Evolutionary conservation across 1,140 invertebrate species (phyloP), one percentile per base, ranked within the genome.

Genomic region (Trinorchestia longiramus): DNA sequence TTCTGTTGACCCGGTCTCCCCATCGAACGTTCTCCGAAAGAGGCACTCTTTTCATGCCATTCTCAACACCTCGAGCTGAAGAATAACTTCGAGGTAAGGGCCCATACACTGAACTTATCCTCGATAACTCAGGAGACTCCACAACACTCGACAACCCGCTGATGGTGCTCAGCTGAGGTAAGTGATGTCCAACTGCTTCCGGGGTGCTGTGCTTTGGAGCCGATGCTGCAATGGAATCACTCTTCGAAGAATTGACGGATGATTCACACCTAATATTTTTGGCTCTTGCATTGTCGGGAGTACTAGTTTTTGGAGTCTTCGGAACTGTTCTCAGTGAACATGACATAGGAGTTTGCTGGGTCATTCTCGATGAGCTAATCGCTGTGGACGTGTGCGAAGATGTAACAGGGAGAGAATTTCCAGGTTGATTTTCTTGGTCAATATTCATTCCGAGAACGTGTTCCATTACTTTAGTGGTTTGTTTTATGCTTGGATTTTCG

Each of bases 81-180:
- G 92, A 94, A 43, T 94, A 94, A 28, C 15, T 45, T 47, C 92
- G 43, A 6, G 92, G 92, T 43, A 94, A 47, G 17, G 43, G 92
- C 8, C 92, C 92, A 44, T 94, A 94, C 19, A 19, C 36, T 15
- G 92, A 94, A 47, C 44, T 94, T 8, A 94, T 94, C 43, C 43
- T 43, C 36, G 92, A 94, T 11, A 94, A 40, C 44, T 96, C 96
- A 47, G 96, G 96, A 47, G 96, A 96, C 36, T 95, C 77, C 17
- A 96, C 96, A 44, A 96, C 96, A 96, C 96, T 96, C 1, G 96
- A 96, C 95, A 96, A 95, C 42, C 96, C 96, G 95, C 96, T 96
- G n/a, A 96, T 96, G 45, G 96, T 96, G 77, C 96, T 96, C 19
- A 96, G 95, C 43, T 96, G 96, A 23, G 96, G 96, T 43, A 96